Base-by-base conservation (phyloP, 2,888 invertebrate species). In the Marronus borbonicus region DNA sequence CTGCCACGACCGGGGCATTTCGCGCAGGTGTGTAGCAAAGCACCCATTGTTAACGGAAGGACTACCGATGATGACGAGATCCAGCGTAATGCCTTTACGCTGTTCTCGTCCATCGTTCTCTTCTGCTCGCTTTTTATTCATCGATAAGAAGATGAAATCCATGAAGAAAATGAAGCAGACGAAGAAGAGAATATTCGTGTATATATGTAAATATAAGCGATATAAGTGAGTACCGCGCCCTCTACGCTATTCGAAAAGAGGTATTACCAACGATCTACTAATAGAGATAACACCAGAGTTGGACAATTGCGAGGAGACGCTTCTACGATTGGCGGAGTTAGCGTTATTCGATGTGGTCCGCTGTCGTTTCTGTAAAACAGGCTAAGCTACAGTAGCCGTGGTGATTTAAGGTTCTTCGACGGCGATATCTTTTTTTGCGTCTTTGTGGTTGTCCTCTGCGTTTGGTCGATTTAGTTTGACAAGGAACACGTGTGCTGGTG, bases 11-110 rank as follows among this genome's bases (percentile, higher is more conserved):
- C n/a, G 28, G 62, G 44, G 44, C 28, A 70, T 72, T 76, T 64
- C 64, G 77, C 77, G 77, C 77, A 77, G 77, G 77, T 77, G 77
- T 77, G 72, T 64, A 72, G 77, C 72, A 77, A 77, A 77, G 70
- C 39, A 77, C 77, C 77, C 39, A 77, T 77, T 77, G 77, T 77
- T 77, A 52, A 62, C 64, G 1, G 44, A 44, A 44, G 28, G 70
- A 70, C 72, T 77, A 77, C 77, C 77, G 77, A 44, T 44, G 77
- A 44, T 44, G 44, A 44, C 44, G 44, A 44, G 44, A 44, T 44
- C 12, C 44, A 77, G 64, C 69, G 36, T 14, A 50, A 66, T 76
- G 55, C 52, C 65, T 36, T 36, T 4, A 58, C 17, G 36, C 60
- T 58, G 8, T 17, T 58, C 10, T 58, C 17, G n/a, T 14, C 14